phyloP scores from a whole-genome alignment of 2,113 vertebrate genomes.

The Periophthalmus modestus region DNA sequence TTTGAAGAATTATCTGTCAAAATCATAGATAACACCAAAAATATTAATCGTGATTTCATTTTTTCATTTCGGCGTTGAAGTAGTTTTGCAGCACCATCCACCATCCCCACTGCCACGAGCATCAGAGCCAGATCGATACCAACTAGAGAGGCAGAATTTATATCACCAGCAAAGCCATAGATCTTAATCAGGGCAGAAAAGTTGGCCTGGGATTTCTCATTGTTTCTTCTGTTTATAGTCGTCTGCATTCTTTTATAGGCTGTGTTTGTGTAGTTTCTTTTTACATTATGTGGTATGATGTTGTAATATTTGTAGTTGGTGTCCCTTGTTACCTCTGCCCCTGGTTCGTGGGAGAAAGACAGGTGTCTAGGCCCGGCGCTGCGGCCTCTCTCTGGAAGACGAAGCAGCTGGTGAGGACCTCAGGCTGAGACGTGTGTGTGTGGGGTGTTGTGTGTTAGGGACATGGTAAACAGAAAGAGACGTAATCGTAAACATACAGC shows the following conservation, averaged over 20 bases:
- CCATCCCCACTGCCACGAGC: conserved; percentile 67
- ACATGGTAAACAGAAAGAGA: not conserved
- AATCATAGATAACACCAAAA: conserved; percentile 49
- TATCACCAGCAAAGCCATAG: conserved; percentile 74
- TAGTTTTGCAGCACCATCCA: conserved; percentile 49
- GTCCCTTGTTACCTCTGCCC: conserved; percentile 4
- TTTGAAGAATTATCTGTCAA: conserved; percentile 47
- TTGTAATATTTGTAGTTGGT: not conserved
- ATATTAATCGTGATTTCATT: conserved; percentile 61
- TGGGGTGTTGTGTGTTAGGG: conserved; percentile 21
- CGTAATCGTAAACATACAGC: too few species aligned
- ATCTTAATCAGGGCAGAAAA: conserved; percentile 74
- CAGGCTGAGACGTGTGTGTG: conserved; percentile 19
- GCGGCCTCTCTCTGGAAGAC: conserved; percentile 60
- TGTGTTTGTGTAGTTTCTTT: conserved; percentile 2
- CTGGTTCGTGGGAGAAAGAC: conserved; percentile 73
- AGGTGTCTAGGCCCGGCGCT: conserved; percentile 67
- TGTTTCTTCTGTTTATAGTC: conserved; percentile 47
- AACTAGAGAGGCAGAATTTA: conserved; percentile 75
- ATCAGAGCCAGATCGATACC: conserved; percentile 74
- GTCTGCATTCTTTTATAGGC: not conserved
- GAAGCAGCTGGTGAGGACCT: conserved; percentile 73
- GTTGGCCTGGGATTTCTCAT: conserved; percentile 56
- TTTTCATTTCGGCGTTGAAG: conserved; percentile 23
- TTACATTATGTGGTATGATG: too few species aligned